Evolutionary conservation across 2,888 invertebrate genomes (phyloP).

Genomic region (Clepsis dumicolana): DNA sequence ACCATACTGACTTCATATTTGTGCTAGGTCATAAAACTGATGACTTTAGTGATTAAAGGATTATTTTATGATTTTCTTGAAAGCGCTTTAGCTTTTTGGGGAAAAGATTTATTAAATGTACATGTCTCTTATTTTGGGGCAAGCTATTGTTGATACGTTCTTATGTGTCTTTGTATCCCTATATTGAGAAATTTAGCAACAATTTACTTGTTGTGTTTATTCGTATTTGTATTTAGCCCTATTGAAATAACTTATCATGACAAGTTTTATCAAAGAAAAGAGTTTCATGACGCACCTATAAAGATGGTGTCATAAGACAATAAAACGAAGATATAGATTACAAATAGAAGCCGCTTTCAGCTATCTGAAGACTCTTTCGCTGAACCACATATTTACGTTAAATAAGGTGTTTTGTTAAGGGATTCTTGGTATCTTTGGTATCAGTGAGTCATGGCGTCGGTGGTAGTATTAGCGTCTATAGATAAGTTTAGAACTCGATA

Average conservation of each 20-base stretch:
- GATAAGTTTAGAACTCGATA: slow-evolving; percentile 21
- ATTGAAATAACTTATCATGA: not conserved
- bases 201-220: no score
- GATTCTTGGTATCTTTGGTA: slow-evolving; percentile 6
- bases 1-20: no score
- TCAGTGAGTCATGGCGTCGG: slow-evolving; percentile 16
- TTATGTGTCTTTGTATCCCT: no score
- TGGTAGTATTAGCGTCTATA: not conserved
- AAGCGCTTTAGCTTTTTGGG: no score
- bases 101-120: no score
- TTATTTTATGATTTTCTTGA: no score
- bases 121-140: no score
- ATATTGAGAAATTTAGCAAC: no score
- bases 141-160: no score
- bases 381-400: not conserved
- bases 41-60: no score
- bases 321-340: slow-evolving; percentile 2
- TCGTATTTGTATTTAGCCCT: no score
- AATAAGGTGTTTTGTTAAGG: slow-evolving; percentile 16
- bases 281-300: not conserved
- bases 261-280: not conserved
- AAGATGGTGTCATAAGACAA: slow-evolving; percentile 2
- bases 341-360: not conserved
- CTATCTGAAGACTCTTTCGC: not conserved
- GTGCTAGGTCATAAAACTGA: no score